Evolutionary conservation across 2,113 vertebrate genomes (phyloP).

Genomic region (Trogon melanurus): DNA sequence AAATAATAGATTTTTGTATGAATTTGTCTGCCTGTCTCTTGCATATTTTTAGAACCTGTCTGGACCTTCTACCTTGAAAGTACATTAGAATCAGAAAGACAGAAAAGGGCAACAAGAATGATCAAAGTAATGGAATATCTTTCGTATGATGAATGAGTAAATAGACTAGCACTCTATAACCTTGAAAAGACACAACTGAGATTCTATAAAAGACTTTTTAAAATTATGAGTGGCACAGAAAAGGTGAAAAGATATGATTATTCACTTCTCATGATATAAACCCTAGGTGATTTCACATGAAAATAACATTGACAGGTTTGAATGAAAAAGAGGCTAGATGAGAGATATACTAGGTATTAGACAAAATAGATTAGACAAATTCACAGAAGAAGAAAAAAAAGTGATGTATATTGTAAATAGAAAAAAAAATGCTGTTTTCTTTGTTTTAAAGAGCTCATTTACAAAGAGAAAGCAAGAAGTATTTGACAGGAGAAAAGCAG

Average conservation of each 20-base stretch:
- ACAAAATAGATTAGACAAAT: neutral
- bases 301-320: neutral
- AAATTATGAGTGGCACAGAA: neutral
- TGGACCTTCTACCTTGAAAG: neutral
- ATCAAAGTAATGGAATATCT: neutral
- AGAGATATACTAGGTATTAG: neutral
- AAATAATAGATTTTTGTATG: rapidly evolving
- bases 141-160: slow-evolving; percentile 12
- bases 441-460: neutral
- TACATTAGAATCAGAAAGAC: neutral
- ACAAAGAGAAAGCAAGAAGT: neutral
- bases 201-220: neutral
- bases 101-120: neutral
- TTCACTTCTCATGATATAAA: neutral
- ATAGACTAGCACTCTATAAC: neutral
- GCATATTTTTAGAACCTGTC: neutral
- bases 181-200: slow-evolving; percentile 32
- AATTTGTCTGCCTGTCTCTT: neutral
- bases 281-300: neutral
- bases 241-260: neutral
- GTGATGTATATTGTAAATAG: neutral
- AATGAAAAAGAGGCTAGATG: neutral
- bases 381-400: neutral
- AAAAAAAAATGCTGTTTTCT: neutral
- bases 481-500: neutral